These are phyloP conservation scores for Napeogenes sylphis DNA, from an alignment of 2,888 invertebrate genomes.

Conservation along the genomic window DNA sequence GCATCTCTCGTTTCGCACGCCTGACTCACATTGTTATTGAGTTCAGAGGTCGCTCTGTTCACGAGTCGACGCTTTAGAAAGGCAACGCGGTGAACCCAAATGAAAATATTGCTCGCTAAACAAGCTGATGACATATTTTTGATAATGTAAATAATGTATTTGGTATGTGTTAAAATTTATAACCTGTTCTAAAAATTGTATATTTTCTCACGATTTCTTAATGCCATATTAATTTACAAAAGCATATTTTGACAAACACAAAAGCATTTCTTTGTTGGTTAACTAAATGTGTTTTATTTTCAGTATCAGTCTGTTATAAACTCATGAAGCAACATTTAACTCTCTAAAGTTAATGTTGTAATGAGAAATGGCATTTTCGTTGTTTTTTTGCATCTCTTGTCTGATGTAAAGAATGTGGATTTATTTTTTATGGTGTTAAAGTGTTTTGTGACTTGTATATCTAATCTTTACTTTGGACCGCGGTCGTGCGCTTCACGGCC, in stretches of 20 bases:
- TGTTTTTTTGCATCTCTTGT: too few species aligned
- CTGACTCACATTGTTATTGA: constrained; percentile 74
- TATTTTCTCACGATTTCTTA: too few species aligned
- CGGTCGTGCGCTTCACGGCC: constrained; percentile 66
- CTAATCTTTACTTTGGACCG: constrained; percentile 59
- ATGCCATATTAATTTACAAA: too few species aligned
- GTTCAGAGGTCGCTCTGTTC: constrained; percentile 76
- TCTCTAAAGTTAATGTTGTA: too few species aligned
- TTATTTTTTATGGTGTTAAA: too few species aligned
- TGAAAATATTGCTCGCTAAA: constrained; percentile 62
- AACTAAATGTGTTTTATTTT: background rate
- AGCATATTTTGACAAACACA: too few species aligned
- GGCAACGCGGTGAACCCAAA: constrained; percentile 69
- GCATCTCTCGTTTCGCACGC: constrained; percentile 76
- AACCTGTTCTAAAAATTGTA: background rate
- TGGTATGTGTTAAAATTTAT: background rate
- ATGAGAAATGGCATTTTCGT: too few species aligned
- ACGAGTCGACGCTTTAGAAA: constrained; percentile 74
- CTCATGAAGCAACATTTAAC: too few species aligned
- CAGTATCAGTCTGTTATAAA: too few species aligned
- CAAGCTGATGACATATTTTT: constrained; percentile 71
- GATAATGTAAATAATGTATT: constrained; percentile 69
- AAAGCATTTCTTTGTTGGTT: too few species aligned
- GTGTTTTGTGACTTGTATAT: too few species aligned
- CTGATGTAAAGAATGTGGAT: too few species aligned